phyloP scores from a whole-genome alignment of 2,888 invertebrate genomes.

The Cephus pulcher region DNA sequence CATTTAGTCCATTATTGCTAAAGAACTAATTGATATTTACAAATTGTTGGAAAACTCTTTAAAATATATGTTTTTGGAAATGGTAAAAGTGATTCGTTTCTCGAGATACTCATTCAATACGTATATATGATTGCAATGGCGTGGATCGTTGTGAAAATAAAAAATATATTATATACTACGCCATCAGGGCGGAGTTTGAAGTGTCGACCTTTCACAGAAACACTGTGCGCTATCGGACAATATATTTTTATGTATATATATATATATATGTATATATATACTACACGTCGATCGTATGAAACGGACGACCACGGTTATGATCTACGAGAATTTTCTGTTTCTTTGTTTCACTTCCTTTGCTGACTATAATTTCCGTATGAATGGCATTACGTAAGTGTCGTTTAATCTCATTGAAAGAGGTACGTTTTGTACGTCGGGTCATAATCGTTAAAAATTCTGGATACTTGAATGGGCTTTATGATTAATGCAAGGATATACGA shows the following conservation, averaged over 20 bases:
- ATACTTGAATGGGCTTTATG: neutral
- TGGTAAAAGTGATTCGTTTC: neutral
- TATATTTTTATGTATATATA: neutral
- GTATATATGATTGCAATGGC: neutral
- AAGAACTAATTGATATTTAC: neutral
- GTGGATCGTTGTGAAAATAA: neutral
- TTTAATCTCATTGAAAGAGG: neutral
- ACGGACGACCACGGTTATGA: constrained; percentile 8
- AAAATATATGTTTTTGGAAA: neutral
- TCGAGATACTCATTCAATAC: neutral
- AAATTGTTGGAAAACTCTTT: neutral
- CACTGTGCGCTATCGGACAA: constrained; percentile 11
- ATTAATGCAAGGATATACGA: neutral
- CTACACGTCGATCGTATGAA: neutral
- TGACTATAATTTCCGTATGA: neutral
- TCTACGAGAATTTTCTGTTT: constrained; percentile 18
- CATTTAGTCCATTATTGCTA: neutral
- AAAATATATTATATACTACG: neutral
- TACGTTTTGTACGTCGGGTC: neutral
- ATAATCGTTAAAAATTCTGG: neutral
- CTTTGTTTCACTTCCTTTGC: constrained; percentile 8
- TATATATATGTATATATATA: neutral
- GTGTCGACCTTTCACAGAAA: neutral
- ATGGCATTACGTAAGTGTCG: neutral
- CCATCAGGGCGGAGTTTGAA: neutral